These are phyloP conservation scores for Anguilla anguilla DNA, from an alignment of 2,797 vertebrate genomes.

Conservation along the genomic window DNA sequence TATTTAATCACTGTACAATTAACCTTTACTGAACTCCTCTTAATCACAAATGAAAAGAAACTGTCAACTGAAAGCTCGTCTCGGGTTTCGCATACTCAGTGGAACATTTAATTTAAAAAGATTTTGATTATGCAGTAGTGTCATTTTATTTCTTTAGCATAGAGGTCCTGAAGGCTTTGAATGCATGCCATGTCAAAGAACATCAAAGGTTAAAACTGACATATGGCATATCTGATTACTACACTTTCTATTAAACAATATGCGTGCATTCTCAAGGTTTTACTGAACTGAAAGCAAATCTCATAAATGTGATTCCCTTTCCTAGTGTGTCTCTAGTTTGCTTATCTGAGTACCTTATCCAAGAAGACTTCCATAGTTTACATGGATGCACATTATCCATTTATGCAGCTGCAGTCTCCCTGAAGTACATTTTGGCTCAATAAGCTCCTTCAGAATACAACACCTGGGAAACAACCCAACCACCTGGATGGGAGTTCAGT, in stretches of 20 bases:
- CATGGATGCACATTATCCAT: neutral
- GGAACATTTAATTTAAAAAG: conserved; percentile 5
- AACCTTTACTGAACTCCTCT: conserved; percentile 18
- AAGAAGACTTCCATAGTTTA: neutral
- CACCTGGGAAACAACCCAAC: neutral
- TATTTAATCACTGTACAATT: conserved; percentile 22
- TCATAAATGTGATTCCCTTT: neutral
- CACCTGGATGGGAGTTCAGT: neutral
- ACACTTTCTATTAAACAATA: neutral
- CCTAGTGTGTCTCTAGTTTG: neutral
- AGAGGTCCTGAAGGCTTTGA: neutral
- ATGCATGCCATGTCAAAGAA: neutral
- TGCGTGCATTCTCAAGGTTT: neutral
- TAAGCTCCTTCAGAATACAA: neutral
- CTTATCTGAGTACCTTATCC: neutral
- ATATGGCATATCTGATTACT: neutral
- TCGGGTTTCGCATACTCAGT: neutral
- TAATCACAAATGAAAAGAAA: conserved; percentile 2
- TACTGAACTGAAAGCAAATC: neutral
- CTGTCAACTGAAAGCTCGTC: neutral
- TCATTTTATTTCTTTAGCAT: neutral
- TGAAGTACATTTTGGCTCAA: neutral
- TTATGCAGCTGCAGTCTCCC: neutral
- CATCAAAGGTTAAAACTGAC: conserved; percentile 14
- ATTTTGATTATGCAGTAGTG: conserved; percentile 7